These are phyloP conservation scores for Numenius arquata DNA, from an alignment of 2,113 vertebrate species.

Conservation along the genomic window DNA sequence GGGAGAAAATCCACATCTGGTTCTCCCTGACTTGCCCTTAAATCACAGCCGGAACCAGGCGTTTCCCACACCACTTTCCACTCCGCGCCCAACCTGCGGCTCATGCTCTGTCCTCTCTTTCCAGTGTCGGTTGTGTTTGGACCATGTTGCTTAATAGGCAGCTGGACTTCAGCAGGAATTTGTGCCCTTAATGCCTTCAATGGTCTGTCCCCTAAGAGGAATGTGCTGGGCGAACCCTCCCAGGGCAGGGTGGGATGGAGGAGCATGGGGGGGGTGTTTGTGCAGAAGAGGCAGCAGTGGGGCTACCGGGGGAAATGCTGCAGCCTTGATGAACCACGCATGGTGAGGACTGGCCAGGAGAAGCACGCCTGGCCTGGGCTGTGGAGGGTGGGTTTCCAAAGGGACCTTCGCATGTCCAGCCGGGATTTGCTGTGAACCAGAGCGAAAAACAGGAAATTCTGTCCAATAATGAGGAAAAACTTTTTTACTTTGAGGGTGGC, in stretches of 20 bases:
- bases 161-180: neutral
- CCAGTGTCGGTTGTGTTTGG: neutral
- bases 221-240: neutral
- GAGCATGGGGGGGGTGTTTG: neutral
- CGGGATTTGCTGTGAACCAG: neutral
- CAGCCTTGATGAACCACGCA: neutral
- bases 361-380: neutral
- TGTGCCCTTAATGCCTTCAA: neutral
- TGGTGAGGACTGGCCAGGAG: neutral
- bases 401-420: neutral
- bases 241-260: neutral
- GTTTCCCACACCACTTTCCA: neutral
- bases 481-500: neutral
- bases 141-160: neutral
- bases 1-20: neutral
- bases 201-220: neutral
- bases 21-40: neutral
- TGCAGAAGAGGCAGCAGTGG: neutral
- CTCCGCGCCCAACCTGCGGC: neutral
- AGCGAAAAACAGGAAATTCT: neutral
- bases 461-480: neutral
- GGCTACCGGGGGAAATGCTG: fast-evolving
- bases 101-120: neutral
- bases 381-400: neutral
- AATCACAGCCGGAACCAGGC: neutral